Evolutionary conservation across 2,888 invertebrate species (phyloP), one percentile per base, ranked within the genome.

Genomic region (Drosophila meridionalis): DNA sequence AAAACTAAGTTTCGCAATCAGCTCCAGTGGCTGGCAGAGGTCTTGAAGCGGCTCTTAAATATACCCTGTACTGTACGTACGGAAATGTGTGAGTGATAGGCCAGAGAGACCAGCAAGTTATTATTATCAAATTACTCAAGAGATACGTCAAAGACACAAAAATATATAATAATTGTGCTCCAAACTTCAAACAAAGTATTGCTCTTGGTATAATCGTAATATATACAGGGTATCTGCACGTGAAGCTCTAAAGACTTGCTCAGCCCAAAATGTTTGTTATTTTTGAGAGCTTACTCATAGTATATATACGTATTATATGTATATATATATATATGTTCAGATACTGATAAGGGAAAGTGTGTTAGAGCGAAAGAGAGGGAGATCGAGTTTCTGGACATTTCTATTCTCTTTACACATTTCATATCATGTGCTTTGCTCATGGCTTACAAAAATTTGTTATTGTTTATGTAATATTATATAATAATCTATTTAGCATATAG

Each of bases 1-100:
- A 12, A 4, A 38, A 59, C 59, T 59, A 48, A 48, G 12, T 59
- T 48, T 59, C 36, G 59, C 48, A 38, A 48, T 38, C 30, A 30
- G 30, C 47, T 2, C 43, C 14, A 20, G 38, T 47, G 11, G 38
- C 47, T 36, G 11, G 28, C 48, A 6, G 12, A 30, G n/a, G 11
- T 40, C 47, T n/a, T 2, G 5, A 38, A n/a, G 9, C 34, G 12
- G 28, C 38, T n/a, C 12, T 48, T 6, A 7, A 28, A 28, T 28
- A 30, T 48, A 48, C 47, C 59, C 47, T 38, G 30, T 8, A 20
- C 8, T 6, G 0, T 9, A 4, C 8, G 0, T 9, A 4, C 8
- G 4, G 28, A 28, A 36, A 7, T 32, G n/a, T 11, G 28, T n/a
- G 36, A 11, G 11, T 59, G 11, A 36, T 43, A 20, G 9, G 8